These are phyloP conservation scores for Spodoptera frugiperda DNA, from an alignment of 1,140 invertebrate genomes.

Conservation along the genomic window DNA sequence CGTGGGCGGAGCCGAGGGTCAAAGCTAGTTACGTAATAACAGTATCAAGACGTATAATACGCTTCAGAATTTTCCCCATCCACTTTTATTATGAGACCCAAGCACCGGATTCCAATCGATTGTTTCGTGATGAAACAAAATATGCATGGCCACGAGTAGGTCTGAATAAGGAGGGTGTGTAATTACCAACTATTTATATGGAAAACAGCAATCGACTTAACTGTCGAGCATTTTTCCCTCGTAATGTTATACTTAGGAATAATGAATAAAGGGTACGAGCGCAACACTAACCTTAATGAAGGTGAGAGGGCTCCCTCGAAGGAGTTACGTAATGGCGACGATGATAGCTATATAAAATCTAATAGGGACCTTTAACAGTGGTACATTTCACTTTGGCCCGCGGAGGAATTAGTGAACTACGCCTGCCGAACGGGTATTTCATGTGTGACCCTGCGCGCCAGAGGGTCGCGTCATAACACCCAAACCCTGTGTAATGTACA, in stretches of 20 bases:
- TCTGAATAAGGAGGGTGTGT: slow-evolving; percentile 37
- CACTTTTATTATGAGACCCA: slow-evolving; percentile 1
- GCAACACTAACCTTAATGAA: slow-evolving; percentile 68
- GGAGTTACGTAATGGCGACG: slow-evolving; percentile 70
- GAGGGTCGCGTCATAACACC: slow-evolving; percentile 44
- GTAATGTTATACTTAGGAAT: slow-evolving; percentile 57
- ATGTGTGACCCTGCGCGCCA: slow-evolving; percentile 32
- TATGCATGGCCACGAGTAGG: slow-evolving; percentile 24
- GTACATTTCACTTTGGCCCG: slow-evolving; percentile 52
- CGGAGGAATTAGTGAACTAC: slow-evolving; percentile 36
- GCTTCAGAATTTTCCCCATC: slow-evolving; percentile 15
- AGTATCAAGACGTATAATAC: slow-evolving; percentile 29
- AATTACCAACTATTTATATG: slow-evolving; percentile 45
- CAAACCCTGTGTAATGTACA: slow-evolving; percentile 43
- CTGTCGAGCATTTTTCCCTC: slow-evolving; percentile 51
- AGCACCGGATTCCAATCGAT: slow-evolving; percentile 19
- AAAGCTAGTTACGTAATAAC: slow-evolving; percentile 38
- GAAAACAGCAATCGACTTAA: slow-evolving; percentile 45
- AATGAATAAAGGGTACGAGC: slow-evolving; percentile 63
- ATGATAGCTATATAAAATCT: slow-evolving; percentile 77
- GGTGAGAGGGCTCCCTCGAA: slow-evolving; percentile 64
- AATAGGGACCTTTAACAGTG: slow-evolving; percentile 65
- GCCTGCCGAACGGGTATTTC: slow-evolving; percentile 34
- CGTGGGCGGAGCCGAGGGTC: slow-evolving; percentile 17
- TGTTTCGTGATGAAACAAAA: slow-evolving; percentile 37